Evolutionary conservation across 2,113 vertebrate species (phyloP).

Genomic region (Alexandromys fortis): DNA sequence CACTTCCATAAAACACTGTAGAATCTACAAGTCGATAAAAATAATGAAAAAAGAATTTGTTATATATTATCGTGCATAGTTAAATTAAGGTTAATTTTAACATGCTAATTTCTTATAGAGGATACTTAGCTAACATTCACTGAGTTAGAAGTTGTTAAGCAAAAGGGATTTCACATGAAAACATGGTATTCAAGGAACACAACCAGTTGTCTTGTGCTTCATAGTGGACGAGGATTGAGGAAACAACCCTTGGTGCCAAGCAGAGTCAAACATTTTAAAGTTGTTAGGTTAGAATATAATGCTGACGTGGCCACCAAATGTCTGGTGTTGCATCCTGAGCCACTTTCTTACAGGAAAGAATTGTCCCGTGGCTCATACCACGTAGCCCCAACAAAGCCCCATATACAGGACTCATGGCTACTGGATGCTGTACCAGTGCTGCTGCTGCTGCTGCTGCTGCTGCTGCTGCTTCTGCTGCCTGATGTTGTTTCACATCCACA

Average conservation of each 20-base stretch:
- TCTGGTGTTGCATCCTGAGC: neutral
- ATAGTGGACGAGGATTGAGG: neutral
- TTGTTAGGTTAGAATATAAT: neutral
- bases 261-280: neutral
- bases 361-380: neutral
- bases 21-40: neutral
- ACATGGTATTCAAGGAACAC: neutral
- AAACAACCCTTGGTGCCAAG: neutral
- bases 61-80: neutral
- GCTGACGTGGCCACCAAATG: neutral
- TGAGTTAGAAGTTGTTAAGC: neutral
- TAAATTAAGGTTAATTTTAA: neutral
- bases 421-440: too few species aligned
- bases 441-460: neutral
- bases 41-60: neutral
- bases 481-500: constrained; percentile 18
- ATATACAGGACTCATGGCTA: neutral
- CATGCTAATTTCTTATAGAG: neutral
- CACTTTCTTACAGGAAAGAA: neutral
- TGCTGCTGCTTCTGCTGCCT: neutral
- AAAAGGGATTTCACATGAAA: neutral
- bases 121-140: neutral
- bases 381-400: neutral
- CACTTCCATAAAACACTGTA: neutral
- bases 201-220: neutral